Percentiles rank a stretch among this genome's conserved stretches.
These are phyloP conservation scores for Forbesichthys agassizii DNA, from an alignment of 2,113 vertebrate species.

Conservation along the genomic window DNA sequence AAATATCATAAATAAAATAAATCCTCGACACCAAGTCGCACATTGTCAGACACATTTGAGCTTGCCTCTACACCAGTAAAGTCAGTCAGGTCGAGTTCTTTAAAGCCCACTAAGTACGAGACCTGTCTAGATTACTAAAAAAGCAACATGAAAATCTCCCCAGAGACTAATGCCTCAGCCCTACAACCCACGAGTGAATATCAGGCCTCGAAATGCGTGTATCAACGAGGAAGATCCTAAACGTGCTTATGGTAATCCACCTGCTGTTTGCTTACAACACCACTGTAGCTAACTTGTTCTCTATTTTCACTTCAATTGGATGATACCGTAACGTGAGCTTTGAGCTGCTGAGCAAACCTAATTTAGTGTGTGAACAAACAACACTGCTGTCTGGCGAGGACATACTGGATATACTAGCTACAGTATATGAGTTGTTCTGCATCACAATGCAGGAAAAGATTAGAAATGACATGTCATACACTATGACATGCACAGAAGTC, in stretches of 20 bases:
- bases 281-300: constrained; percentile 17
- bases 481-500: no score
- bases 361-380: neutral
- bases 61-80: no score
- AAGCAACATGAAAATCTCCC: no score
- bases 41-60: neutral
- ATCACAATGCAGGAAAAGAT: neutral
- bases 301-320: constrained; percentile 12
- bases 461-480: neutral
- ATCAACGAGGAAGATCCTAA: constrained; percentile 28
- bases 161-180: neutral
- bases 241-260: constrained; percentile 30
- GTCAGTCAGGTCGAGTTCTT: no score
- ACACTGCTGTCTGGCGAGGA: neutral
- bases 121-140: no score
- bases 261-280: constrained; percentile 30
- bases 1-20: neutral
- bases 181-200: neutral
- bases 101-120: no score
- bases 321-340: neutral
- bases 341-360: neutral
- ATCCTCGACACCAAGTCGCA: neutral
- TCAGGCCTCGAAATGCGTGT: constrained; percentile 9
- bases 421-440: neutral
- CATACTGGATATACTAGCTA: neutral